Base-by-base conservation (phyloP, 2,797 vertebrate species). In the Chrysocyon brachyurus region DNA sequence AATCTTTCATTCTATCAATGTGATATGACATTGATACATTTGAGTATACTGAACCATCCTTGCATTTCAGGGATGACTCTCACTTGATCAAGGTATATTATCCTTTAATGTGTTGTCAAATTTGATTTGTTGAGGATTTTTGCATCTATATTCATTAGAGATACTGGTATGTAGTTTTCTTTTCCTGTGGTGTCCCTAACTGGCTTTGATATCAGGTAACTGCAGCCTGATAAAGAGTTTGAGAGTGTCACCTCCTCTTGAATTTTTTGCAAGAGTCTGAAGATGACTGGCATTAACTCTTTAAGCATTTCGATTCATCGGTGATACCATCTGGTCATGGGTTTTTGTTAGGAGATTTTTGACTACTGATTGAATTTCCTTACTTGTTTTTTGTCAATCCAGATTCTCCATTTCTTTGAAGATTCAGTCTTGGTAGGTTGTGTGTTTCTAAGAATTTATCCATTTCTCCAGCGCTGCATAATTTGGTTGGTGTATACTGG, bases 321-420 rank as follows among this genome's bases (percentile, higher is more conserved):
- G 26, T 79, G 46, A 70, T 22, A 72, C 33, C 15, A 79, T 77
- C 46, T 90, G 40, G n/a, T 57, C 52, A 57, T 3, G 14, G 17
- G 21, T 28, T 73, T 90, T 86, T 66, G 57, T 94, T 59, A 54
- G 14, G 54, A 90, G 40, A 33, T 72, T 86, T 33, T 91, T 91
- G 22, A 40, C 68, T 19, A 79, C n/a, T 78, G 33, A 73, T 64
- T 89, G 33, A 46, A 86, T 61, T 21, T 54, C 26, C n/a, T 93
- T 77, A 63, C 36, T 82, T 88, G 26, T 52, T 8, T 61, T 72
- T 28, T 1, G 54, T 86, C 56, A 86, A 33, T 52, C 78, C 21
- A 83, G 56, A 72, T 54, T 79, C 72, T 87, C 81, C 52, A 19
- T 72, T 85, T 91, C 68, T 91, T 95, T 54, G 40, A 91, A 40